Conservation (phyloP, 2,113 vertebrate genomes). For the Cynopterus brachyotis region DNA sequence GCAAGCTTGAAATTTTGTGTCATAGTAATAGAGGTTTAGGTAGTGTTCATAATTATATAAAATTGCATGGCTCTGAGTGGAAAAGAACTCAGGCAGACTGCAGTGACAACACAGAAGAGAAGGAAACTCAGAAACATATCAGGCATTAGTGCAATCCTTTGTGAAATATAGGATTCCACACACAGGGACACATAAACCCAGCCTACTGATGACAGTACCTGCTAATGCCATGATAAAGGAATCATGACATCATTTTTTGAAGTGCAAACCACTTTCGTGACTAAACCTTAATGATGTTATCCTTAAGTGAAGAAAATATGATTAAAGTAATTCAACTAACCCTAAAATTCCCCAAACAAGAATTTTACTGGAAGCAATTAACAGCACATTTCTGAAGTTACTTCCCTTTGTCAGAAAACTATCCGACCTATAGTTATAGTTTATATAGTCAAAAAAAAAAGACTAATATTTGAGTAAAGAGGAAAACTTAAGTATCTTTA, state of each 20-base stretch:
- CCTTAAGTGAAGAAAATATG: not conserved
- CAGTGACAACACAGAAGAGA: not conserved
- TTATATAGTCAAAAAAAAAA: not conserved
- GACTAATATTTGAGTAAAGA: not conserved
- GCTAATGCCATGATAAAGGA: not conserved
- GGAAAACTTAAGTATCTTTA: not conserved
- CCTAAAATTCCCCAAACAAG: not conserved
- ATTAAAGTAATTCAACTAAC: not conserved
- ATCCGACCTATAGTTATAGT: not conserved
- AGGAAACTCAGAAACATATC: not conserved
- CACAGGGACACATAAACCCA: not conserved
- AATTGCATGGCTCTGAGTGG: constrained; percentile 43
- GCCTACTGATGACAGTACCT: not conserved
- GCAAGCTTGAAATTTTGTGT: constrained; percentile 33
- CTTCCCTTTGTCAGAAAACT: not conserved
- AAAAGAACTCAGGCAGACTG: not conserved
- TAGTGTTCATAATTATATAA: constrained; percentile 60
- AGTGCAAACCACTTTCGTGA: not conserved
- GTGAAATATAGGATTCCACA: not conserved
- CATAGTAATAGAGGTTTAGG: constrained; percentile 46
- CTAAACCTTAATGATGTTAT: not conserved
- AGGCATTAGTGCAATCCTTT: not conserved
- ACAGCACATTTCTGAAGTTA: not conserved
- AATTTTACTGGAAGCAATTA: not conserved
- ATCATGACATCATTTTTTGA: not conserved